A percentile compares a stretch with the other conserved stretches of the same genome.
Conservation (phyloP, 2,888 invertebrate genomes). For the Nomada hirtipes region DNA sequence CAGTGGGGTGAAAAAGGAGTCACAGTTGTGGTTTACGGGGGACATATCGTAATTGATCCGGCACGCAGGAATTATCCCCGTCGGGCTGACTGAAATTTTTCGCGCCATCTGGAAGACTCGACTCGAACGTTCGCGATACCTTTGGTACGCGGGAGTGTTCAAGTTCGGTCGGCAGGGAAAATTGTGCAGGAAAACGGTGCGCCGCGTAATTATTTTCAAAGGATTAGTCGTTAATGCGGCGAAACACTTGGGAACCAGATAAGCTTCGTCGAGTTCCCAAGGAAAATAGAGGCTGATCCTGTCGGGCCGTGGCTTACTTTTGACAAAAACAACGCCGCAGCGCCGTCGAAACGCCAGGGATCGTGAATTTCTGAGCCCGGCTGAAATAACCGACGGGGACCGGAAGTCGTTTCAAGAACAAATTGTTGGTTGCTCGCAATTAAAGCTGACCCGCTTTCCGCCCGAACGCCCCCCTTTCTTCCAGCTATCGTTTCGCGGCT, state of each 20-base stretch:
- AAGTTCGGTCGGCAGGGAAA: not conserved
- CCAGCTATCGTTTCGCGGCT: slow-evolving; percentile 5
- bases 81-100: too few species aligned
- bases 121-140: too few species aligned
- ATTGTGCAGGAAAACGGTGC: not conserved
- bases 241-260: slow-evolving; percentile 76
- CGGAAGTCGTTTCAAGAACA: slow-evolving; percentile 22
- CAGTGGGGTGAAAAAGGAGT: not conserved
- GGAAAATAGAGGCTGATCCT: slow-evolving; percentile 73
- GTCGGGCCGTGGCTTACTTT: slow-evolving; percentile 65
- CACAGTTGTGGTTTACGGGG: not conserved
- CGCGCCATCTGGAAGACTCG: too few species aligned
- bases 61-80: too few species aligned
- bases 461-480: slow-evolving; percentile 13
- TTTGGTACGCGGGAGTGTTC: too few species aligned
- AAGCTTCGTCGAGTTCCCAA: slow-evolving; percentile 70
- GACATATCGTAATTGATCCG: not conserved
- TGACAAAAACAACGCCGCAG: slow-evolving; percentile 68
- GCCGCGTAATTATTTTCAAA: slow-evolving; percentile 67
- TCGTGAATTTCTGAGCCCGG: slow-evolving; percentile 11
- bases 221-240: slow-evolving; percentile 64
- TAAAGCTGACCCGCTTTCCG: slow-evolving; percentile 11
- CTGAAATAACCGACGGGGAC: slow-evolving; percentile 37
- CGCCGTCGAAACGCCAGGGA: slow-evolving; percentile 41
- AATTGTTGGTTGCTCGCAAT: slow-evolving; percentile 13